Conservation (phyloP, 2,113 vertebrate genomes). For the Plestiodon gilberti region DNA sequence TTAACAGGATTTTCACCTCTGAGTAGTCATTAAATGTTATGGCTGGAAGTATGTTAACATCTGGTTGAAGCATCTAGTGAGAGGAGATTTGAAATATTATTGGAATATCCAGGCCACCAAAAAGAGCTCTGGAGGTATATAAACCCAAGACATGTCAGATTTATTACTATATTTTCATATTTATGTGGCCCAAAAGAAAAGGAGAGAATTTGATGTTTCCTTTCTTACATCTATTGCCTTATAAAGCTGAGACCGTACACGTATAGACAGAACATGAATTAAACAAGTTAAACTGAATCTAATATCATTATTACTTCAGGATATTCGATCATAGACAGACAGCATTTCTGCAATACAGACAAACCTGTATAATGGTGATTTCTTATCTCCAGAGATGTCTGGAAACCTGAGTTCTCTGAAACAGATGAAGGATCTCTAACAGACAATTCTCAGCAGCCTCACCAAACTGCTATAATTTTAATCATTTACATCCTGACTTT, state of each 20-base stretch:
- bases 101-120: neutral
- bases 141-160: neutral
- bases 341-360: neutral
- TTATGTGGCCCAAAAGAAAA: neutral
- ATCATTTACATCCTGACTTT: no score
- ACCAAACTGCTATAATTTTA: no score
- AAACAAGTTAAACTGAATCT: neutral
- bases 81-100: neutral
- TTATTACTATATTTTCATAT: neutral
- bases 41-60: neutral
- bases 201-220: neutral
- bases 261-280: neutral
- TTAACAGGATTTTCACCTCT: neutral
- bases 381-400: no score
- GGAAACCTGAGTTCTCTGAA: no score
- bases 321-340: neutral
- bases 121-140: neutral
- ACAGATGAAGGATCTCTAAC: no score
- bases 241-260: neutral
- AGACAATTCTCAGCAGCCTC: no score
- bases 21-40: neutral
- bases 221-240: neutral
- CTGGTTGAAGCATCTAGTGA: neutral
- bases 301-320: neutral
- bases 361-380: neutral